Evolutionary conservation across 1,140 invertebrate species (phyloP), one percentile per base, ranked within the genome.

Genomic region (Neomicropteryx cornuta): DNA sequence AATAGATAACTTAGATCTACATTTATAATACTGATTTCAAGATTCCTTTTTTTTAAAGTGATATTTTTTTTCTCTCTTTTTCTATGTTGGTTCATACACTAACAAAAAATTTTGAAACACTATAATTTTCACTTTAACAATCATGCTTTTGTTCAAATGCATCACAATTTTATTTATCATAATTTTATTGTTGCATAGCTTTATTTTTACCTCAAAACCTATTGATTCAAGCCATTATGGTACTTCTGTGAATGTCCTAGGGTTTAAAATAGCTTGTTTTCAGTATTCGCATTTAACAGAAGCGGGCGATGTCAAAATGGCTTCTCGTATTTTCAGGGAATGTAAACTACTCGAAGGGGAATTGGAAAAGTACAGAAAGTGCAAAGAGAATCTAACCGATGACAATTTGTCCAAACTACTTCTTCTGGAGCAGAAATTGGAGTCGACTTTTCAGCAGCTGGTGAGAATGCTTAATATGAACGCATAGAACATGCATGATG

Each of bases 321-420:
- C n/a, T n/a, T n/a, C n/a, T n/a, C n/a, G n/a, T n/a, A n/a, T n/a
- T 50, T 71, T 6, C 47, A 70, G 70, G 37, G 72, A 76, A 44
- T 64, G 51, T 23, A 62, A 61, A 56, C 48, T 73, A 29, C 45
- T 68, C 1, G 61, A 71, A 50, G 60, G 68, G 33, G 57, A 68
- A 33, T 52, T 73, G 17, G 61, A 68, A 17, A 69, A 54, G 43
- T 49, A 59, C 20, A 41, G 59, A 21, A 56, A 65, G 31, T 50
- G 58, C 33, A 60, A 62, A 14, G 57, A 62, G 17, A 53, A 61
- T 27, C 50, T 53, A 28, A 36, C 61, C 3, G 56, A 60, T 24
- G 48, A 58, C 21, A 53, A 65, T 0, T 56, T 58, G 36, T 51
- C 51, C 0, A 72, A 63, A 48, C 44, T 73, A 14, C 46, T 61